Evolutionary conservation across 1,140 invertebrate genomes (phyloP), one percentile per base, ranked within the genome.

Genomic region (Cryptotermes secundus): DNA sequence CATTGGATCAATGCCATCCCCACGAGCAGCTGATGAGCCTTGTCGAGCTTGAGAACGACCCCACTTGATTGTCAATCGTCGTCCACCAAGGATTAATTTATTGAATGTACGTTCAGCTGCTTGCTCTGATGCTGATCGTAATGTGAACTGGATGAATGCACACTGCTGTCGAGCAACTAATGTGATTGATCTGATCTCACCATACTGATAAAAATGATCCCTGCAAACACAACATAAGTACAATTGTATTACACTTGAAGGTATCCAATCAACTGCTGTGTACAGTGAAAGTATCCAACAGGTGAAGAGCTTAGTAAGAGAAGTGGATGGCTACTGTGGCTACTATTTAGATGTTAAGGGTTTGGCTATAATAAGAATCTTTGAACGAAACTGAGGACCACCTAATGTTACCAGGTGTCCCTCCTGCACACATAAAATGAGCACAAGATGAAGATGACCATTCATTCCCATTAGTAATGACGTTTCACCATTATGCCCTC

Each of bases 81-180:
- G 92, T 0, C 96, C 97, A 34, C 95, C 93, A 34, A 99, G 92
- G 42, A 97, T 97, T 31, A 99, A 90, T 89, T 99, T 98, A 87
- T 99, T 99, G 88, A 99, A 99, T 0, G 97, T 97, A 87, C 97
- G 96, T 88, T 99, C 98, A 6, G 98, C 97, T 22, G 98, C 98
- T 85, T 95, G 90, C 90, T 99, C 99, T 0, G 99, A 97, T 1
- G 97, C 94, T 81, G 92, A 91, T 85, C 99, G 91, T 45, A 95
- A 95, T 0, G 98, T 99, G 89, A 97, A 99, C 88, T 99, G 97
- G 10, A 99, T 96, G 89, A 99, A 99, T 0, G 98, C 98, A 92
- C 98, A 99, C 87, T 99, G 97, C 87, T 99, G 98, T 86, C 97
- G 94, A 0, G 94, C 93, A 3, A 99, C 96, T 86, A 99, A 92